Evolutionary conservation across 2,888 invertebrate genomes (phyloP).

Genomic region (Malacosoma neustria): DNA sequence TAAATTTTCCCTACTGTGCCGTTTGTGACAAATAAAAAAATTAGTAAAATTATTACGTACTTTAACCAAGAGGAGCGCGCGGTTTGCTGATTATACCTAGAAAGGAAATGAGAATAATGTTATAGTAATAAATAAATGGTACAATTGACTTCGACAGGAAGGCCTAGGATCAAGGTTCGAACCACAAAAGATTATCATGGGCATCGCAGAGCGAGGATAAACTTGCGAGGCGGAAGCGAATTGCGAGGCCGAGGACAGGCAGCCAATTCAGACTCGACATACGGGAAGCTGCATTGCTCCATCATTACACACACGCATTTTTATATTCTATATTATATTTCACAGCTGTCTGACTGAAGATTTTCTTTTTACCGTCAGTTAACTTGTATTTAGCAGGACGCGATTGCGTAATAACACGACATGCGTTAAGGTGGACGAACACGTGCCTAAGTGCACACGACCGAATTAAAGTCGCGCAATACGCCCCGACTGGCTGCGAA

Average conservation of each 20-base stretch:
- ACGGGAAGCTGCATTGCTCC: constrained; percentile 28
- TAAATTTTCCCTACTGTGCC: background rate
- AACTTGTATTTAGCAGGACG: too few species aligned
- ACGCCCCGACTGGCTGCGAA: constrained; percentile 23
- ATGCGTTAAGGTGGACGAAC: constrained; percentile 6
- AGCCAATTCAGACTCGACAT: constrained; percentile 60
- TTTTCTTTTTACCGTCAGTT: too few species aligned
- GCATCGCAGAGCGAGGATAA: constrained; percentile 65
- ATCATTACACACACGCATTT: background rate
- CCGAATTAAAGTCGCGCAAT: constrained; percentile 25
- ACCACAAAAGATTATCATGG: constrained; percentile 65
- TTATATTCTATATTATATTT: too few species aligned
- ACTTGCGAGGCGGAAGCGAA: constrained; percentile 61
- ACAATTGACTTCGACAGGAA: constrained; percentile 41
- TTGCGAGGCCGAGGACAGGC: constrained; percentile 67
- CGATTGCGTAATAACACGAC: background rate
- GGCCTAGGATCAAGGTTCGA: constrained; percentile 63
- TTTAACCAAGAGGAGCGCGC: constrained; percentile 69
- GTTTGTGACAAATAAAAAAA: constrained; percentile 6
- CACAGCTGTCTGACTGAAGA: too few species aligned
- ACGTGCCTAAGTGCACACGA: constrained; percentile 29
- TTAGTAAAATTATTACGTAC: constrained; percentile 59
- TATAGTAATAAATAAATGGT: constrained; percentile 41
- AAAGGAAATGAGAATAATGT: constrained; percentile 62
- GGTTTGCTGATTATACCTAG: constrained; percentile 73